A percentile compares a stretch with the other conserved stretches of the same genome.
phyloP scores from a whole-genome alignment of 2,888 invertebrate genomes.

The Leucoptera coffeella region DNA sequence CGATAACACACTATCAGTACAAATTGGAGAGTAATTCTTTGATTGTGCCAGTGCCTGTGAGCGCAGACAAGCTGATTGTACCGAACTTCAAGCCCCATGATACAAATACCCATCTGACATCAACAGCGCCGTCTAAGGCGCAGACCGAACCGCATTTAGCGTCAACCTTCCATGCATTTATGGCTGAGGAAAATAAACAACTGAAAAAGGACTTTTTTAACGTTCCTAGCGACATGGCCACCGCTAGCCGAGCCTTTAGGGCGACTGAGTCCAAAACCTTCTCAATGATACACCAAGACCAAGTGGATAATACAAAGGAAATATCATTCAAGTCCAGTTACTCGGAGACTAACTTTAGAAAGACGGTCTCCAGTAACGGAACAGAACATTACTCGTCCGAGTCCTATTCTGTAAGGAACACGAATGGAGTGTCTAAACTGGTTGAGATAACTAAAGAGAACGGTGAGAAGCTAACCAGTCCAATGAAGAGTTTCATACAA shows the following conservation, averaged over 20 bases:
- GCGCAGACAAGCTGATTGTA: slow-evolving; percentile 49
- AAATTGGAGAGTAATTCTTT: slow-evolving; percentile 34
- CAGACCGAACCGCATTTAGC: slow-evolving; percentile 37
- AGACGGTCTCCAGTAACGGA: slow-evolving; percentile 26
- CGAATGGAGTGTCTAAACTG: slow-evolving; percentile 36
- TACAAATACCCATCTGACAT: slow-evolving; percentile 37
- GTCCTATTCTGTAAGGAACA: slow-evolving; percentile 35
- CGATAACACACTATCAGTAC: slow-evolving; percentile 46
- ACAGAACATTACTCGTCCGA: slow-evolving; percentile 21
- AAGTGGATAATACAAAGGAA: slow-evolving; percentile 35
- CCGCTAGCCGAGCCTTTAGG: slow-evolving; percentile 29
- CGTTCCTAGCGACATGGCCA: slow-evolving; percentile 41
- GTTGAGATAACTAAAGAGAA: slow-evolving; percentile 45
- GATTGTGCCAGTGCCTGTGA: slow-evolving; percentile 39
- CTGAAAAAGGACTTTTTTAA: slow-evolving; percentile 45
- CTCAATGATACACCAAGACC: slow-evolving; percentile 40
- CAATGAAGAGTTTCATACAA: slow-evolving; percentile 75
- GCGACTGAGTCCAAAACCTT: slow-evolving; percentile 36
- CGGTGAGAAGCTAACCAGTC: slow-evolving; percentile 36
- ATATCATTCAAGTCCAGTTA: slow-evolving; percentile 40
- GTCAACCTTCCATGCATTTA: slow-evolving; percentile 34
- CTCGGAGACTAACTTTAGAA: slow-evolving; percentile 41
- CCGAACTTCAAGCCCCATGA: slow-evolving; percentile 48
- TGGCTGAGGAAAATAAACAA: slow-evolving; percentile 45
- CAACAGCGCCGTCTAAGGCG: slow-evolving; percentile 47